Conservation (phyloP, 1,140 invertebrate genomes). For the Eciton burchellii region DNA sequence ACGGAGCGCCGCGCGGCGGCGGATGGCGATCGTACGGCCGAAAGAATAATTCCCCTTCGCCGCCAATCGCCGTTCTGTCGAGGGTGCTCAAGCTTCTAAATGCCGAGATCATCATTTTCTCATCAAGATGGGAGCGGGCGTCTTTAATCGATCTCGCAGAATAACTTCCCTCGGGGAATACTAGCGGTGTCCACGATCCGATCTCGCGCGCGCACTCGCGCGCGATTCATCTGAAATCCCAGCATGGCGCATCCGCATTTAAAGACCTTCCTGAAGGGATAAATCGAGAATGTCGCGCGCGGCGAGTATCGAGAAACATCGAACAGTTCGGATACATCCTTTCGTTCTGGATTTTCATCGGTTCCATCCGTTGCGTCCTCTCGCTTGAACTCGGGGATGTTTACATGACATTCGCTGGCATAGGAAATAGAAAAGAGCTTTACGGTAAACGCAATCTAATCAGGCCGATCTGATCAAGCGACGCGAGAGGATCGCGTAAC, state of each 20-base stretch:
- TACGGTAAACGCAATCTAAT: too few species aligned
- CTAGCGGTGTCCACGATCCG: background rate
- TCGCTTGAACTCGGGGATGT: too few species aligned
- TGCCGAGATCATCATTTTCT: conserved; percentile 57
- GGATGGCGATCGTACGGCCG: conserved; percentile 74
- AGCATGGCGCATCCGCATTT: background rate
- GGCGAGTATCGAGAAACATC: too few species aligned
- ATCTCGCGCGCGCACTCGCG: background rate
- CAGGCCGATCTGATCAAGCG: too few species aligned
- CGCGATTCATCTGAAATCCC: background rate
- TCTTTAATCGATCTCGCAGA: conserved; percentile 14
- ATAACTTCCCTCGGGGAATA: background rate
- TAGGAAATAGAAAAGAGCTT: too few species aligned
- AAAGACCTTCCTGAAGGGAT: background rate
- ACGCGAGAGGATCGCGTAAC: too few species aligned
- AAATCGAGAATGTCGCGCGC: background rate
- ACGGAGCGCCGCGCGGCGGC: conserved; percentile 70
- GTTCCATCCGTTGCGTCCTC: too few species aligned
- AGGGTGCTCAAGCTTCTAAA: conserved; percentile 28
- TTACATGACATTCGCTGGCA: too few species aligned
- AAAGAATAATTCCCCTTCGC: conserved; percentile 72
- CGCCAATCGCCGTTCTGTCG: conserved; percentile 60
- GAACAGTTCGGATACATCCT: too few species aligned
- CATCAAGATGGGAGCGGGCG: background rate
- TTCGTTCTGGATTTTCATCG: too few species aligned